phyloP scores from a whole-genome alignment of 2,888 invertebrate species.

The Homarus gammarus region DNA sequence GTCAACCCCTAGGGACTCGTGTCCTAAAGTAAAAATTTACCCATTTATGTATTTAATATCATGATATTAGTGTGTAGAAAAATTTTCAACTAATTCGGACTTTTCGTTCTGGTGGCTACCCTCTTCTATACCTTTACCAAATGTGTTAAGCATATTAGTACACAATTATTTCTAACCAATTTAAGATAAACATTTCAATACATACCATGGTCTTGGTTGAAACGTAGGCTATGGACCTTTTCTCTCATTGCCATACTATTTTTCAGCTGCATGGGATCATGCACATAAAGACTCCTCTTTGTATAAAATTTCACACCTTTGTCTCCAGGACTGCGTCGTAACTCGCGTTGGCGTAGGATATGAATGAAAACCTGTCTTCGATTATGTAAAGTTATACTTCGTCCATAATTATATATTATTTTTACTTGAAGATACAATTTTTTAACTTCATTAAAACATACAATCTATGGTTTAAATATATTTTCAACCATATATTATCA shows the following conservation, averaged over 20 bases:
- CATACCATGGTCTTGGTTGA: conserved; percentile 66
- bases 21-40: too few species aligned
- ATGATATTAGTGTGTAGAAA: too few species aligned
- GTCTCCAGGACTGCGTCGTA: neutral
- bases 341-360: neutral
- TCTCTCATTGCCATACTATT: conserved; percentile 52
- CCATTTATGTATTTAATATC: too few species aligned
- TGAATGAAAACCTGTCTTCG: neutral
- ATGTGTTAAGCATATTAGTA: too few species aligned
- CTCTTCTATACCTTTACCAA: too few species aligned
- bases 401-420: neutral
- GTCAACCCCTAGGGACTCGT: too few species aligned
- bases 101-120: neutral
- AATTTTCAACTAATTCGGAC: too few species aligned
- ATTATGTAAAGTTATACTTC: neutral
- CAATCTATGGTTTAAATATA: neutral
- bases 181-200: too few species aligned
- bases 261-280: conserved; percentile 50
- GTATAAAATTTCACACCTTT: neutral
- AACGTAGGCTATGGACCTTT: conserved; percentile 66
- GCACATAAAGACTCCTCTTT: neutral
- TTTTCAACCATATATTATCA: neutral
- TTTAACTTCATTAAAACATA: neutral
- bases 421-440: neutral
- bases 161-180: too few species aligned